Conservation (phyloP, 2,888 invertebrate genomes). For the Caenorhabditis panamensis region DNA sequence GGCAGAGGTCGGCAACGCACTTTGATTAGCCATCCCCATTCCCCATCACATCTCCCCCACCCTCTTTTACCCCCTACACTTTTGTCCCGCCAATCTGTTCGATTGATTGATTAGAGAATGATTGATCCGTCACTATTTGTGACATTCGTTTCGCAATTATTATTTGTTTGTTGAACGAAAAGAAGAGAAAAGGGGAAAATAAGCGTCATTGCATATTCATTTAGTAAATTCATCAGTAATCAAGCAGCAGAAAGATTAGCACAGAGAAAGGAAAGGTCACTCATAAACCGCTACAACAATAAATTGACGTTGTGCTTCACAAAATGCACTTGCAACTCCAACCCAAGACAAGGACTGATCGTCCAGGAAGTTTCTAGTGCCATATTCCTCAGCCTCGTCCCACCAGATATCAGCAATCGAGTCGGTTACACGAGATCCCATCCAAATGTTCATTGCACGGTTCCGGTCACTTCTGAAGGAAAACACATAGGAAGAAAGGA, state of each 20-base stretch:
- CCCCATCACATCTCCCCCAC: too few relatives aligned
- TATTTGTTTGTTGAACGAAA: constrained; percentile 6
- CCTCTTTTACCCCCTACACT: too few relatives aligned
- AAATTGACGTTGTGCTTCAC: constrained; percentile 54
- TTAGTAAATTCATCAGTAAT: too few relatives aligned
- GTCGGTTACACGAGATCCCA: constrained; percentile 58
- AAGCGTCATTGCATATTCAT: neutral
- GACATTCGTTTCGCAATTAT: constrained; percentile 41
- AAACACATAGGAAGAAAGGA: too few relatives aligned
- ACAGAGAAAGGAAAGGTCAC: neutral
- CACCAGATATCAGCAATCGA: constrained; percentile 66
- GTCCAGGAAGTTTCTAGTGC: constrained; percentile 53
- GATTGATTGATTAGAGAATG: constrained; percentile 56
- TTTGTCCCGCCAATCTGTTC: constrained; percentile 42
- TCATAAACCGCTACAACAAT: constrained; percentile 63
- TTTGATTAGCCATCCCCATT: constrained; percentile 44
- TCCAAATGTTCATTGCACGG: constrained; percentile 66
- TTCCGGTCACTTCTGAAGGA: constrained; percentile 51
- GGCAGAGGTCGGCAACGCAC: constrained; percentile 38
- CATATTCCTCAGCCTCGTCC: constrained; percentile 65
- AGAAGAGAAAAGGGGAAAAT: neutral
- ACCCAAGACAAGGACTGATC: constrained; percentile 56
- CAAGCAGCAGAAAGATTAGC: neutral
- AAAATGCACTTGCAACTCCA: constrained; percentile 60
- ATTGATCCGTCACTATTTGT: constrained; percentile 41